Percentiles rank a stretch among this genome's conserved stretches.
phyloP scores from a whole-genome alignment of 2,797 vertebrate species.

The Anniella stebbinsi region DNA sequence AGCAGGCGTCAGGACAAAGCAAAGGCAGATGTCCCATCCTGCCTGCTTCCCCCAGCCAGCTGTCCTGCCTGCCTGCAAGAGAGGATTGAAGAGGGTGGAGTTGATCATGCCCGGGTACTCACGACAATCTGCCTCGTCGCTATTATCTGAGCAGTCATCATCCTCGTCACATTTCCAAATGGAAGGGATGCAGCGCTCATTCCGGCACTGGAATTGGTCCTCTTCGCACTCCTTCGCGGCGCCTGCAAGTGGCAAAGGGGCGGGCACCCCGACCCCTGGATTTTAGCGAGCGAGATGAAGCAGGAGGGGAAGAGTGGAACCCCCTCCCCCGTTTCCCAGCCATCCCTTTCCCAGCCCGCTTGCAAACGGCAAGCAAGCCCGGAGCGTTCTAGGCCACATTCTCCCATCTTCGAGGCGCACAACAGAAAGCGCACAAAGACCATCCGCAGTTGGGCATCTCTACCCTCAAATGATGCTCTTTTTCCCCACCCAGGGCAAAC shows the following conservation, averaged over 20 bases:
- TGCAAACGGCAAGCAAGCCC: not conserved
- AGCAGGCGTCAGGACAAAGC: not conserved
- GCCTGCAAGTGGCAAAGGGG: constrained; percentile 49
- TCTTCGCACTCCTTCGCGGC: constrained; percentile 87
- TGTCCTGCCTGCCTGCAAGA: not conserved
- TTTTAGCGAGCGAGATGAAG: not conserved
- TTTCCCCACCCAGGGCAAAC: not conserved
- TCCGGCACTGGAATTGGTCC: constrained; percentile 94
- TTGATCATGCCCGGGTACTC: constrained; percentile 78
- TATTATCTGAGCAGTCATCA: constrained; percentile 95
- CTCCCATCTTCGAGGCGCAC: not conserved
- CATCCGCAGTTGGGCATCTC: not conserved
- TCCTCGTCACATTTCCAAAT: constrained; percentile 97
- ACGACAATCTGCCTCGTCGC: constrained; percentile 96
- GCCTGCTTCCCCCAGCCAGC: not conserved
- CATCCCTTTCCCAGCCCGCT: not conserved
- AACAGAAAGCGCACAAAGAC: constrained; percentile 19
- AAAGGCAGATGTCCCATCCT: too few species aligned
- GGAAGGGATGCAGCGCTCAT: constrained; percentile 93
- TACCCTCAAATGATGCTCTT: not conserved
- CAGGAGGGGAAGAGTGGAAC: fast-evolving
- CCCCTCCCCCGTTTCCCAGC: not conserved
- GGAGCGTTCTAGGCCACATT: constrained; percentile 18
- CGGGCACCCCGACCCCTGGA: constrained; percentile 12
- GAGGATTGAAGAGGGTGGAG: not conserved